A percentile compares a stretch with the other conserved stretches of the same genome.
phyloP scores from a whole-genome alignment of 2,113 vertebrate genomes.

The Cichladusa arquata region DNA sequence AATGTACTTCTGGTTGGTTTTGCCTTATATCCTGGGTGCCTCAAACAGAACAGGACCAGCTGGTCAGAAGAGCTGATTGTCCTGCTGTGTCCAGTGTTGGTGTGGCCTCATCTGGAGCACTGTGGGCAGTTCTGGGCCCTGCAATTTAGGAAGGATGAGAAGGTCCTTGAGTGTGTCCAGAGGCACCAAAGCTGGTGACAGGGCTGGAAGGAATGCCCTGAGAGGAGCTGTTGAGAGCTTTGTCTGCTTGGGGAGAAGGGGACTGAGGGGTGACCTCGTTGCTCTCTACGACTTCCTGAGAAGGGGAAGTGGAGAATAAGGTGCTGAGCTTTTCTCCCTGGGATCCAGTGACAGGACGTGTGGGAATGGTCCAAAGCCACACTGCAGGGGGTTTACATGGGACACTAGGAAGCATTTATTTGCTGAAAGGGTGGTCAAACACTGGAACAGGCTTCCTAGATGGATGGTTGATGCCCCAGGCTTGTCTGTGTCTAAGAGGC shows the following conservation, averaged over 20 bases:
- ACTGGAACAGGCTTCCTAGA: background rate
- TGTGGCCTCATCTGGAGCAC: background rate
- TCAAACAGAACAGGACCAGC: background rate
- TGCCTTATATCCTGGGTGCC: background rate
- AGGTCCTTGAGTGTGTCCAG: background rate
- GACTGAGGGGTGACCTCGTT: background rate
- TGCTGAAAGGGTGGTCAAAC: background rate
- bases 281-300: background rate
- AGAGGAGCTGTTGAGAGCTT: background rate
- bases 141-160: background rate
- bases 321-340: background rate
- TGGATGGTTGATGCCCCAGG: background rate
- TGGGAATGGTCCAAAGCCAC: background rate
- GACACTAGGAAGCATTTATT: background rate
- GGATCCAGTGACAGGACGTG: background rate
- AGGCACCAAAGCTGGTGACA: background rate
- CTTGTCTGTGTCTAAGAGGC: background rate
- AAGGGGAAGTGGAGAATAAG: background rate
- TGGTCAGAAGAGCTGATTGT: background rate
- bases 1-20: background rate
- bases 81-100: background rate
- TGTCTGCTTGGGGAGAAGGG: background rate
- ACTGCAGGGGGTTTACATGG: background rate
- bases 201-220: background rate
- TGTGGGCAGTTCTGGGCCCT: background rate